A percentile compares a stretch with the other conserved stretches of the same genome.
Evolutionary conservation across 1,140 invertebrate species (phyloP).

Genomic region (Scylla paramamosain): DNA sequence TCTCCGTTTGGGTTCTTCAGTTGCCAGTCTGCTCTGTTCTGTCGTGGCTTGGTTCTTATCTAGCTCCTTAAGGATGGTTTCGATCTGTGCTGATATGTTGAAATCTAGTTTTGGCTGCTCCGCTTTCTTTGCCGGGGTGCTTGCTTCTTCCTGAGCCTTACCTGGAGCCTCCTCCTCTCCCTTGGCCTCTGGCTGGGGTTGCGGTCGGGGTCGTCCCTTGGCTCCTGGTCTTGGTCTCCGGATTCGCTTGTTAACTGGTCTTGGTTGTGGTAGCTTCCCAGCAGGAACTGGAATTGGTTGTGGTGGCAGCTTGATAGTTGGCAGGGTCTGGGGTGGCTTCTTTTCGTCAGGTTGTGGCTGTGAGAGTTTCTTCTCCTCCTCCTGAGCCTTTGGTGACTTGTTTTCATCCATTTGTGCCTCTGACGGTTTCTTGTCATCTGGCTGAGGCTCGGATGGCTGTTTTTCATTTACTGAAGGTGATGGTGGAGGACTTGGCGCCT

Average conservation of each 20-base stretch:
- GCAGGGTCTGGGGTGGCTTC: background rate
- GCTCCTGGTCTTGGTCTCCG: background rate
- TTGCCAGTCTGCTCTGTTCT: background rate
- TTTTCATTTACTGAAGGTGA: background rate
- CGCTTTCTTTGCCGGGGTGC: background rate
- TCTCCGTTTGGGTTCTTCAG: background rate
- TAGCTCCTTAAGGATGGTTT: background rate
- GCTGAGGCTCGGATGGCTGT: background rate
- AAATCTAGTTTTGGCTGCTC: background rate
- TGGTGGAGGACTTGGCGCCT: background rate
- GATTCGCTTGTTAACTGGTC: background rate
- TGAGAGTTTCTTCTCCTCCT: background rate
- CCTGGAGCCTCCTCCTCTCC: background rate
- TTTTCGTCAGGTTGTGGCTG: background rate
- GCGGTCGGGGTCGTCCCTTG: background rate
- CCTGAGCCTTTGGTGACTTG: background rate
- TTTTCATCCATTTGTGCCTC: background rate
- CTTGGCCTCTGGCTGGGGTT: background rate
- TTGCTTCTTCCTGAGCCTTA: background rate
- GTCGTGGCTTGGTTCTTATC: background rate
- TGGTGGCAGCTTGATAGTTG: background rate
- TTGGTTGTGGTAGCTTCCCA: background rate
- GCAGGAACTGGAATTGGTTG: background rate
- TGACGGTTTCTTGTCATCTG: background rate
- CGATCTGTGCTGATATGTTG: background rate